phyloP scores from a whole-genome alignment of 2,797 vertebrate species.

The Naso thynnoides region DNA sequence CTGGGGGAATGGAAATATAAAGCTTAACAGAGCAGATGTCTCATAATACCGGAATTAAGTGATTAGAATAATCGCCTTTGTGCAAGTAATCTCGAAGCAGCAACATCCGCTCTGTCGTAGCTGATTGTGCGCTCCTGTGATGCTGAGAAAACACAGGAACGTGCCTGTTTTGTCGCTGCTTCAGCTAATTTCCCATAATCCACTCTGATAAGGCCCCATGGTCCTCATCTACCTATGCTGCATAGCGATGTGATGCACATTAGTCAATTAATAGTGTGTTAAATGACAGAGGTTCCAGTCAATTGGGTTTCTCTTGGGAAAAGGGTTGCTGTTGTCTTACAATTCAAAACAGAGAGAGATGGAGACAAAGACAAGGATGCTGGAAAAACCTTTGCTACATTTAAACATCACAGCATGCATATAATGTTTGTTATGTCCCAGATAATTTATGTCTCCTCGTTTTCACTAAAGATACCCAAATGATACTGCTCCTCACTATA shows the following conservation, averaged over 20 bases:
- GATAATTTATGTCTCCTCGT: slow-evolving; percentile 22
- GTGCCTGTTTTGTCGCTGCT: slow-evolving; percentile 64
- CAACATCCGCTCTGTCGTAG: slow-evolving; percentile 75
- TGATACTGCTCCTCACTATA: slow-evolving; percentile 5
- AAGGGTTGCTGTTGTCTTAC: slow-evolving; percentile 66
- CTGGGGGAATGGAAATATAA: slow-evolving; percentile 77
- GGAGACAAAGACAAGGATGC: slow-evolving; percentile 56
- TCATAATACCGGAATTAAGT: slow-evolving; percentile 83
- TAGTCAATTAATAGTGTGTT: slow-evolving; percentile 99
- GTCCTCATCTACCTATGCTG: slow-evolving; percentile 90
- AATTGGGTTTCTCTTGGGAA: slow-evolving; percentile 92
- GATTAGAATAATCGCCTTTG: slow-evolving; percentile 86
- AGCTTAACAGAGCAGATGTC: slow-evolving; percentile 80
- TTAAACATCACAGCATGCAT: slow-evolving; percentile 16
- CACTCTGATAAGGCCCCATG: slow-evolving; percentile 84
- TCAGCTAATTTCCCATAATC: slow-evolving; percentile 87
- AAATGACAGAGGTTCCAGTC: slow-evolving; percentile 96
- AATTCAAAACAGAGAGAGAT: slow-evolving; percentile 56
- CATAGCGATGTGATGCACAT: slow-evolving; percentile 90
- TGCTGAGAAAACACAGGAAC: slow-evolving; percentile 57
- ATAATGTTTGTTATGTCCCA: slow-evolving; percentile 16
- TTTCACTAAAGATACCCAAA: slow-evolving; percentile 32
- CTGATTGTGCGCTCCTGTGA: slow-evolving; percentile 64
- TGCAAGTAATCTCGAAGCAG: slow-evolving; percentile 78
- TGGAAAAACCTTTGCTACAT: slow-evolving; percentile 33